Evolutionary conservation across 2,113 vertebrate species (phyloP).

Genomic region (Calidris pugnax): DNA sequence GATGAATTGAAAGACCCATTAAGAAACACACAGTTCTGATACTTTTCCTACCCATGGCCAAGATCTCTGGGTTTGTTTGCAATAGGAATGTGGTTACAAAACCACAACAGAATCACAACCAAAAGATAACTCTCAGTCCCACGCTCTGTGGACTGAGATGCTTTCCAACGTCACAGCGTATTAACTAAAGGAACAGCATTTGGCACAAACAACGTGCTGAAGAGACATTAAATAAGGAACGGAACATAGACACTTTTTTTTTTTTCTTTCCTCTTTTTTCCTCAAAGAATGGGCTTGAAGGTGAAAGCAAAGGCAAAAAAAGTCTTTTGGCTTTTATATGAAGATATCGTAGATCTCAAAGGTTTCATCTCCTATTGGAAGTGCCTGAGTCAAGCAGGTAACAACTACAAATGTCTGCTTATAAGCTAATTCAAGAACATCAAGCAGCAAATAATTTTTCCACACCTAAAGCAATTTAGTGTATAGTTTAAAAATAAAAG

Average conservation of each 20-base stretch:
- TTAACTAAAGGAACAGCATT: background rate
- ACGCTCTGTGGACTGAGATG: background rate
- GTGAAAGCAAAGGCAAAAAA: background rate
- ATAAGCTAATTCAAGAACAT: background rate
- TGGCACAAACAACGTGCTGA: background rate
- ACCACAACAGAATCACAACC: background rate
- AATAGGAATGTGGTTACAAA: background rate
- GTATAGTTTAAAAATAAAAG: background rate
- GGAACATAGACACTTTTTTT: background rate
- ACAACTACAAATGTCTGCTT: background rate
- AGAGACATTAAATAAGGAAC: background rate
- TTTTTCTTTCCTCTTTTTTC: background rate
- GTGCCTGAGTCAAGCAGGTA: background rate
- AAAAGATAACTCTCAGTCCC: background rate
- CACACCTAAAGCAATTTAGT: background rate
- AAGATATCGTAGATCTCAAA: background rate
- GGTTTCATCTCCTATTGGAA: background rate
- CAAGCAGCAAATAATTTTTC: background rate
- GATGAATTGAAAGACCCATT: background rate
- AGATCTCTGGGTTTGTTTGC: background rate
- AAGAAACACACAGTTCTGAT: background rate
- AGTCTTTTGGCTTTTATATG: background rate
- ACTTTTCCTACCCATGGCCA: background rate
- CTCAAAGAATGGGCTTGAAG: background rate
- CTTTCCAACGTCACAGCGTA: background rate